These are phyloP conservation scores for Sinocyclocheilus grahami DNA, from an alignment of 2,113 vertebrate genomes.

Conservation along the genomic window DNA sequence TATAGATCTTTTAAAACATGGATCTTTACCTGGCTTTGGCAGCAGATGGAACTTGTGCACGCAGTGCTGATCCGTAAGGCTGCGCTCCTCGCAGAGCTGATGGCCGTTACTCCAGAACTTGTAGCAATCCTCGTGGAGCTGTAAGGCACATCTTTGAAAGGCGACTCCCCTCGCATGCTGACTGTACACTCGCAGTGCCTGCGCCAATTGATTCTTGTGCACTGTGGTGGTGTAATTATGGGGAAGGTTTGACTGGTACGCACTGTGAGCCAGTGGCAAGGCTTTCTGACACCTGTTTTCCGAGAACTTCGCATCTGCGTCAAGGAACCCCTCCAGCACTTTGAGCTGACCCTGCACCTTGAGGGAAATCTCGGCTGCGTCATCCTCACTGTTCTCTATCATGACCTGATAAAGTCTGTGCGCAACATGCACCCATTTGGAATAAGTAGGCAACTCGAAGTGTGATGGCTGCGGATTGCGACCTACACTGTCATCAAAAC, in stretches of 20 bases:
- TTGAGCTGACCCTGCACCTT: constrained; percentile 93
- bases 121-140: constrained; percentile 97
- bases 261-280: constrained; percentile 93
- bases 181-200: constrained; percentile 92
- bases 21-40: constrained; percentile 86
- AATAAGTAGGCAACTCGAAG: constrained; percentile 92
- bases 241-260: constrained; percentile 96
- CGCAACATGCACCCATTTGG: constrained; percentile 90
- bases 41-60: constrained; percentile 98
- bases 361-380: constrained; percentile 79
- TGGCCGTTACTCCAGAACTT: constrained; percentile 99
- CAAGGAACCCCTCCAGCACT: constrained; percentile 91
- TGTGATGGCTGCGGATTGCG: constrained; percentile 97
- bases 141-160: constrained; percentile 92
- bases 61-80: constrained; percentile 95
- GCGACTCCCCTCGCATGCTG: constrained; percentile 94
- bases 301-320: constrained; percentile 96
- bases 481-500: constrained; percentile 97
- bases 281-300: constrained; percentile 98
- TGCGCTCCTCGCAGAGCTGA: constrained; percentile 95
- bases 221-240: constrained; percentile 98
- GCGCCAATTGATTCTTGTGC: constrained; percentile 95
- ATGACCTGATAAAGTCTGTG: constrained; percentile 87
- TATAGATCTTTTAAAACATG: too few species aligned
- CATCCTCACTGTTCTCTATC: constrained; percentile 83